Base-by-base conservation (phyloP, 2,797 vertebrate species). In the Thamnophis elegans region DNA sequence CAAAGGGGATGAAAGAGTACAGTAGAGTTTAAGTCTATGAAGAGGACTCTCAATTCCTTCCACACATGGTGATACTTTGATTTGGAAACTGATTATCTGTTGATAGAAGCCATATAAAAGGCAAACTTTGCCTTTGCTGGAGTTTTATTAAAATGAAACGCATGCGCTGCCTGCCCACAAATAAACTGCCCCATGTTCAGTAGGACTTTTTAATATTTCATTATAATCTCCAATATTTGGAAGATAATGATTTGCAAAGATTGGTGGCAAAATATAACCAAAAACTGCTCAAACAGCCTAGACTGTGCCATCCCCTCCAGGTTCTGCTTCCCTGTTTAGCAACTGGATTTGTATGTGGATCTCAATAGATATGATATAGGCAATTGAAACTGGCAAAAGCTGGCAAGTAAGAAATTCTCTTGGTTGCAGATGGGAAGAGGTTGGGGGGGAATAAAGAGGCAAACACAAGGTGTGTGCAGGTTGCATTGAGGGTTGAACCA, bases 161-260 rank as follows among this genome's bases (percentile, higher is more conserved):
- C 32, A 28, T 32, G 65, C 1, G 65, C n/a, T n/a, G 60, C 28
- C 10, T 68, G 14, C 11, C 32, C 32, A n/a, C 25, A 6, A 26
- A 55, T 73, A 73, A 73, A 36, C 18, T 4, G 1, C 6, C 55
- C 42, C 32, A 16, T 16, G 36, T 42, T 0, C 0, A 16, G 4
- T 90, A n/a, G 26, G n/a, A 26, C 56, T n/a, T 32, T 20, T 13
- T 1, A 0, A 87, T 58, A 1, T 11, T 59, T 58, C 47, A 2
- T 1, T 22, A 89, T 68, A 55, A 47, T 53, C 62, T 62, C 7
- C 68, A 85, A 68, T 93, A 1, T 91, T 89, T 90, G 59, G 26
- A 59, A 59, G 92, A 58, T 55, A 88, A 90, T 0, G 0, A 10
- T 28, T 78, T 85, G 22, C 42, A 28, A 36, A 65, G 1, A 4